phyloP scores from a whole-genome alignment of 1,140 invertebrate genomes.

The Micrasema minimum region DNA sequence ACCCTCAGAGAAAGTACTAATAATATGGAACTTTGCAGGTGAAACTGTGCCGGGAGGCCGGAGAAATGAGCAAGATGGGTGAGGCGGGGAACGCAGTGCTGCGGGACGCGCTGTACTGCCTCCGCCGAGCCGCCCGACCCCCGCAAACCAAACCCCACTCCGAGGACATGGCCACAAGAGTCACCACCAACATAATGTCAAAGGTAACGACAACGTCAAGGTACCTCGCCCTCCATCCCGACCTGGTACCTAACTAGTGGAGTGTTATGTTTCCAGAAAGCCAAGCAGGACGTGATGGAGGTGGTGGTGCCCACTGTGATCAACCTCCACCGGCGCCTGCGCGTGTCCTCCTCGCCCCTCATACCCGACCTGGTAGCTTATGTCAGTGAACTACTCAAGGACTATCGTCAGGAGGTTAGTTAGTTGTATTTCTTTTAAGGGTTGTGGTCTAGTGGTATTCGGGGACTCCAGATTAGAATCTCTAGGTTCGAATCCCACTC shows the following conservation, averaged over 20 bases:
- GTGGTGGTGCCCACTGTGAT: constrained; percentile 48
- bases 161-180: constrained; percentile 41
- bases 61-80: constrained; percentile 18
- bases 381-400: constrained; percentile 44
- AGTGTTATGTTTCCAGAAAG: constrained; percentile 34
- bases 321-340: constrained; percentile 43
- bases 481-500: no score
- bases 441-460: no score
- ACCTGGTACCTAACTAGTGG: not conserved
- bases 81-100: constrained; percentile 29
- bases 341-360: constrained; percentile 41
- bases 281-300: constrained; percentile 45
- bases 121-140: constrained; percentile 29
- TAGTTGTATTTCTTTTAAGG: not conserved
- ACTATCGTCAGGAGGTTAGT: constrained; percentile 48
- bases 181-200: constrained; percentile 45
- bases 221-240: not conserved
- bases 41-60: constrained; percentile 41
- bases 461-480: no score
- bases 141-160: constrained; percentile 5
- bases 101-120: constrained; percentile 38
- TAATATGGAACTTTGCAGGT: constrained; percentile 39
- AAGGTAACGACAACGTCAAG: constrained; percentile 26
- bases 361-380: constrained; percentile 44
- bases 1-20: no score